Percentiles rank a stretch among this genome's conserved stretches.
These are phyloP conservation scores for Heteropelma amictum DNA, from an alignment of 2,888 invertebrate genomes.

Conservation along the genomic window DNA sequence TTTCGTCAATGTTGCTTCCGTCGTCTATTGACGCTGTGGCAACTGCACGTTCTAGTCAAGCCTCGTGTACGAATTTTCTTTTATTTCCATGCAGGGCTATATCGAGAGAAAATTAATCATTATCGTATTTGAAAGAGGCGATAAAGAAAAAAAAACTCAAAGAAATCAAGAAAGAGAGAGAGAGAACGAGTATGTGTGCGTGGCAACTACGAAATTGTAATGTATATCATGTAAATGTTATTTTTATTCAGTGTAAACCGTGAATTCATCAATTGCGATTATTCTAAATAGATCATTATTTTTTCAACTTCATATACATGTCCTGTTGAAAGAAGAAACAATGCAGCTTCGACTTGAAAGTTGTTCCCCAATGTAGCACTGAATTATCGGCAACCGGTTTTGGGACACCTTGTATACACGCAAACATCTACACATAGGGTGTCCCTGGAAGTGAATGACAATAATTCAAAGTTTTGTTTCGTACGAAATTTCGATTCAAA, in stretches of 20 bases:
- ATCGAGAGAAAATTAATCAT: conserved; percentile 32
- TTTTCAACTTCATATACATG: conserved; percentile 42
- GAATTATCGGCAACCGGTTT: too few species aligned
- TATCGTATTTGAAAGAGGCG: conserved; percentile 29
- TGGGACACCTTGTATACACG: too few species aligned
- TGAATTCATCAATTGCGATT: conserved; percentile 47
- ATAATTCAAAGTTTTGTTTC: too few species aligned
- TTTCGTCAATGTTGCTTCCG: conserved; percentile 20
- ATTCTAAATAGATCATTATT: conserved; percentile 54
- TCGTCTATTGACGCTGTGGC: conserved; percentile 36
- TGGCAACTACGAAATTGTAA: conserved; percentile 29
- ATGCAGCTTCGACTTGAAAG: not conserved
- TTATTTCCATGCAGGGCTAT: conserved; percentile 25
- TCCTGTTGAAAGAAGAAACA: not conserved
- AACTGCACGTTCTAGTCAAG: conserved; percentile 53
- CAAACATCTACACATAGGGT: too few species aligned
- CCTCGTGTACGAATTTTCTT: conserved; percentile 35
- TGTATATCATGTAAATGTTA: conserved; percentile 54
- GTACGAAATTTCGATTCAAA: too few species aligned
- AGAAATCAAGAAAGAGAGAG: conserved; percentile 7
- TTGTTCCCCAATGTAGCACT: too few species aligned
- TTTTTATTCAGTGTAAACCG: conserved; percentile 49
- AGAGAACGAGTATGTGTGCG: not conserved
- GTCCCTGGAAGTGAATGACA: too few species aligned
- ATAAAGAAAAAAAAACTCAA: conserved; percentile 1